phyloP scores from a whole-genome alignment of 2,113 vertebrate genomes.

The Calyptommatus sinebrachiatus region DNA sequence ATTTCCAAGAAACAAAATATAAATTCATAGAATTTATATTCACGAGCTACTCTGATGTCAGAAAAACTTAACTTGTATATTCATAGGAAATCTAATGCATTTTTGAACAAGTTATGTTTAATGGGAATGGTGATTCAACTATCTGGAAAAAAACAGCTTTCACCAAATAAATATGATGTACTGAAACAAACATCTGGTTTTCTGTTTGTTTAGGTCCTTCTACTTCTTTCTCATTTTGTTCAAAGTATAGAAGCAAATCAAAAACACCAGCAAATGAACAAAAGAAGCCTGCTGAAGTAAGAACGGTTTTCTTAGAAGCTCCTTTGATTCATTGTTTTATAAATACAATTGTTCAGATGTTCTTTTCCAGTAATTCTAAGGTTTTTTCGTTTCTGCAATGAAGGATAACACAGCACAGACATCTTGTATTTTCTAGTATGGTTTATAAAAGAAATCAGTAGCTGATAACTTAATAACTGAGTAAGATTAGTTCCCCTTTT shows the following conservation, averaged over 20 bases:
- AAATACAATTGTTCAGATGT: not conserved
- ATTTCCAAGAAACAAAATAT: no score
- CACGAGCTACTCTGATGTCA: no score
- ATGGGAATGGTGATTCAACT: no score
- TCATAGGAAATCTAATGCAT: no score
- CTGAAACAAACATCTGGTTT: conserved; percentile 27
- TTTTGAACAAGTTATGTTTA: no score
- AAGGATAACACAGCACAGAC: not conserved
- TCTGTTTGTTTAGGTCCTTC: conserved; percentile 83
- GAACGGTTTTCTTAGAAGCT: conserved; percentile 7
- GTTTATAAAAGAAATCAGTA: no score
- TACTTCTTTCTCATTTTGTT: conserved; percentile 88
- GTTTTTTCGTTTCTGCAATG: not conserved
- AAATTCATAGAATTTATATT: no score
- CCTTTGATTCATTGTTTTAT: not conserved
- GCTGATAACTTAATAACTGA: not conserved
- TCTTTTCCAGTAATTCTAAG: not conserved
- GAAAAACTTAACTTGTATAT: no score
- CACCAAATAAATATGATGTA: not conserved
- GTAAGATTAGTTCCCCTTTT: no score
- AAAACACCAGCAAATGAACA: conserved; percentile 83
- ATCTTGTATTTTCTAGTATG: no score
- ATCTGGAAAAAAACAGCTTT: no score
- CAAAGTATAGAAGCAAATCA: conserved; percentile 85
- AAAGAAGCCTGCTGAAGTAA: conserved; percentile 94